These are phyloP conservation scores for Drosophila leontia DNA, from an alignment of 1,140 invertebrate genomes.

Conservation along the genomic window DNA sequence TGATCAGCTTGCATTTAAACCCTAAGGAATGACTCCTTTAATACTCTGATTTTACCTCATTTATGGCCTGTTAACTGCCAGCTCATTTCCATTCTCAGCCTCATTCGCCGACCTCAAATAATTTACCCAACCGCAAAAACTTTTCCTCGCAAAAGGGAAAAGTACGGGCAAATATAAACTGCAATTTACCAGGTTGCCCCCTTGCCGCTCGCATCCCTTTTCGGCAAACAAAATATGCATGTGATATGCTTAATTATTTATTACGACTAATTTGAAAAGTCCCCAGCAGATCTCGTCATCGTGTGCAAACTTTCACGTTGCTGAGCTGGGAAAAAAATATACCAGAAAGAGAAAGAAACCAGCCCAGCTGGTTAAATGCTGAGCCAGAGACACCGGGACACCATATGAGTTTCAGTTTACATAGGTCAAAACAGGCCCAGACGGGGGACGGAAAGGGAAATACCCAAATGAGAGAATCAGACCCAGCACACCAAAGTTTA, in stretches of 20 bases:
- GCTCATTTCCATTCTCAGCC: slow-evolving; percentile 33
- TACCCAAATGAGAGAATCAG: slow-evolving; percentile 20
- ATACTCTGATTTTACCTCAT: slow-evolving; percentile 15
- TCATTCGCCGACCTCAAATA: slow-evolving; percentile 47
- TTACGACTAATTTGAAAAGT: slow-evolving; percentile 81
- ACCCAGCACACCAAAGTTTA: slow-evolving; percentile 64
- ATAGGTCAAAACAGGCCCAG: slow-evolving; percentile 53
- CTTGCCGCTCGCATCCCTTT: not conserved
- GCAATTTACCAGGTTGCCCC: slow-evolving; percentile 45
- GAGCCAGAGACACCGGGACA: slow-evolving; percentile 35
- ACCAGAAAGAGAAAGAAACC: not conserved
- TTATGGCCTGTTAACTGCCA: slow-evolving; percentile 7
- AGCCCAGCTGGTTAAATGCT: slow-evolving; percentile 55
- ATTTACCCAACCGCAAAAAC: slow-evolving; percentile 51
- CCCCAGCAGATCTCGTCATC: slow-evolving; percentile 41
- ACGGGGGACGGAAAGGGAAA: slow-evolving; percentile 6
- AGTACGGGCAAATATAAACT: slow-evolving; percentile 52
- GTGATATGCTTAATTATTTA: slow-evolving; percentile 80
- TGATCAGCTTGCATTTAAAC: not conserved
- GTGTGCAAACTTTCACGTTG: slow-evolving; percentile 51
- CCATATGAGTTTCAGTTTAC: slow-evolving; percentile 50
- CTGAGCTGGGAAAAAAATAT: slow-evolving; percentile 27
- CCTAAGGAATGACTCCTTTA: too few species aligned
- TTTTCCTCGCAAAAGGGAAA: slow-evolving; percentile 25
- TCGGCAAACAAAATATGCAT: slow-evolving; percentile 52